Base-by-base conservation (phyloP, 92 coral and sea anemone species). In the Metridium senile region DNA sequence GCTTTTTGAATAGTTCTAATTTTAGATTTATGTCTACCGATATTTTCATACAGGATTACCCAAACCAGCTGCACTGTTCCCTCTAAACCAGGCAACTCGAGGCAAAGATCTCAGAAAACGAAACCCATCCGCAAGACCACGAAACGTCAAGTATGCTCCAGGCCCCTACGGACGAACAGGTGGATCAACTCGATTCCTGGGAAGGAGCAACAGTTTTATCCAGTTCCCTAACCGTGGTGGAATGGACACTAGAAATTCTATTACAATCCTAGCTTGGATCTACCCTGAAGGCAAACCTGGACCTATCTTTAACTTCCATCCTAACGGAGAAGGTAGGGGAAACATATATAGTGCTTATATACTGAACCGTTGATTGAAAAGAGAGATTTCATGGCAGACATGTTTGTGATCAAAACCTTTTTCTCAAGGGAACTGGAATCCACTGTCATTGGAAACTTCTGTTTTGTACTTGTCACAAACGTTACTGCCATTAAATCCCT, bases 291-390 rank as follows among this genome's bases (percentile, higher is more conserved):
- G 88, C 13, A 22, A 76, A 1, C 64, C 82, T n/a, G 97, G 97
- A 2, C 97, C 97, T 11, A 76, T 91, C 27, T 85, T 91, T 21
- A 91, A 91, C 68, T 91, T 72, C 86, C 92, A 91, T 67, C 92
- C 97, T 0, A 82, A 83, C 34, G 97, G 80, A 33, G 81, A 81
- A 39, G 49, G 49, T 39, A 39, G 6, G 6, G 49, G 13, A 4
- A 39, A 39, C 49, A 39, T 4, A 4, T 39, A 39, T 39, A 39
- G 49, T 39, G 49, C 13, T 4, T 39, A 39, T 39, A 39, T 6
- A 13, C 49, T n/a, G n/a, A n/a, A n/a, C n/a, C n/a, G n/a, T n/a
- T n/a, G n/a, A n/a, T n/a, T n/a, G n/a, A 4, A 39, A 39, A 39
- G 8, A 39, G 49, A 13, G 49, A 39, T 39, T 6, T 4, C 6